Base-by-base conservation (phyloP, 1,140 invertebrate species). In the Heliconius melpomene region DNA sequence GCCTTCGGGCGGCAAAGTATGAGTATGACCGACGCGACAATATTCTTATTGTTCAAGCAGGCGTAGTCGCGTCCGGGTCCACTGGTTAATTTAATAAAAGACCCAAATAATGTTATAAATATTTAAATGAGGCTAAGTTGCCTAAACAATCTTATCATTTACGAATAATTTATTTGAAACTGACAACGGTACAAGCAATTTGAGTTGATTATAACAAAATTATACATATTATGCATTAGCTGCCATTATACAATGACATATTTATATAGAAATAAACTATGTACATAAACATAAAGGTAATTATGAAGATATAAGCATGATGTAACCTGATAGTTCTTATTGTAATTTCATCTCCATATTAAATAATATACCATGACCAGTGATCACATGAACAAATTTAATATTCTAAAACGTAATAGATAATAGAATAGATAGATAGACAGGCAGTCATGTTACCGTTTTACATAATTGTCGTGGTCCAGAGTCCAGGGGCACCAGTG, bases 321-420 rank as follows among this genome's bases (percentile, higher is more conserved):
- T 52, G 16, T 74, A 74, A 74, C 20, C n/a, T 20, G 73, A 74
- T 77, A 77, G 6, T 26, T 50, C 18, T 40, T 50, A 77, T 70
- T 77, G 75, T 77, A 77, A 77, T 77, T 71, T 26, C 60, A 77
- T 77, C 75, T 71, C 66, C 38, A 9, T 70, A 38, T 36, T 29
- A 38, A 70, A 20, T 29, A 23, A 46, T 57, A 76, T 23, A 26
- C 18, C 38, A 76, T 76, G 60, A 46, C 23, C 2, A 7, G 18
- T 20, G 18, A 52, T 52, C 50, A 66, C 60, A 26, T 66, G 60
- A 26, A 66, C 13, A 66, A 66, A 32, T 32, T 32, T 32, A 32
- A 26, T 29, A 26, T 66, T 16, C 13, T 66, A 66, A 23, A 26
- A 6, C 23, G 23, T 66, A 66, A 66, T 26, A 66, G 2, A 26